Conservation (phyloP, 2,113 vertebrate species). For the Istiophorus platypterus region DNA sequence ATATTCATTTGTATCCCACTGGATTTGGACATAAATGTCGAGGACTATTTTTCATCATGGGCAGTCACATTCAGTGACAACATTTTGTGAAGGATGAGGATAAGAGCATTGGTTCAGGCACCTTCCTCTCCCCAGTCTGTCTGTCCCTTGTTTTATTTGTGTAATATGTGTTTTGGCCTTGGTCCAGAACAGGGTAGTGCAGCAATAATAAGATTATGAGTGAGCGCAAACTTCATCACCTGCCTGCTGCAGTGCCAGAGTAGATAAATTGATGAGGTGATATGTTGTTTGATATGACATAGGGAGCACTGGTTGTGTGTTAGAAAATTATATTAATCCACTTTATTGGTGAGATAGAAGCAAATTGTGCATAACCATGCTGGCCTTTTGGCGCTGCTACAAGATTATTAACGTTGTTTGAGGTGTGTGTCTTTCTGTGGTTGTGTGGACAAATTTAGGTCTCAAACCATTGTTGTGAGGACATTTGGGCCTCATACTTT, state of each 20-base stretch:
- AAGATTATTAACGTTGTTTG: slow-evolving; percentile 12
- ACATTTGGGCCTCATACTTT: too few species aligned
- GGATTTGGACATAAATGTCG: slow-evolving; percentile 57
- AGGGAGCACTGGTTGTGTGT: slow-evolving; percentile 19
- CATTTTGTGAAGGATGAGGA: slow-evolving; percentile 21
- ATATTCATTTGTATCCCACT: slow-evolving; percentile 36
- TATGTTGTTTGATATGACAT: slow-evolving; percentile 42
- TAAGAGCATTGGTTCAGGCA: slow-evolving; percentile 37
- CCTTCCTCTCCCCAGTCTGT: slow-evolving; percentile 46
- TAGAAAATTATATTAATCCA: slow-evolving; percentile 39
- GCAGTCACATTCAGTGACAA: slow-evolving; percentile 37
- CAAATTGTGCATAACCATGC: slow-evolving; percentile 30
- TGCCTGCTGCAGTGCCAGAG: slow-evolving; percentile 58
- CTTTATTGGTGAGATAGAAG: slow-evolving; percentile 41
- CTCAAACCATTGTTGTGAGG: too few species aligned
- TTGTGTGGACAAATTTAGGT: too few species aligned
- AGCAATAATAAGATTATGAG: slow-evolving; percentile 79
- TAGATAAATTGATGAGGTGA: slow-evolving; percentile 72
- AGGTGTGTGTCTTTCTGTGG: neutral
- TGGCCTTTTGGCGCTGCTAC: neutral
- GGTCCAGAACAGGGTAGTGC: slow-evolving; percentile 72
- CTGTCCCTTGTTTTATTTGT: slow-evolving; percentile 77
- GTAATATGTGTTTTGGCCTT: slow-evolving; percentile 81
- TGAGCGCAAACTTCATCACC: slow-evolving; percentile 76
- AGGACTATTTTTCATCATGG: slow-evolving; percentile 51